Conservation (phyloP, 2,113 vertebrate genomes). For the Brevimyrus niger region DNA sequence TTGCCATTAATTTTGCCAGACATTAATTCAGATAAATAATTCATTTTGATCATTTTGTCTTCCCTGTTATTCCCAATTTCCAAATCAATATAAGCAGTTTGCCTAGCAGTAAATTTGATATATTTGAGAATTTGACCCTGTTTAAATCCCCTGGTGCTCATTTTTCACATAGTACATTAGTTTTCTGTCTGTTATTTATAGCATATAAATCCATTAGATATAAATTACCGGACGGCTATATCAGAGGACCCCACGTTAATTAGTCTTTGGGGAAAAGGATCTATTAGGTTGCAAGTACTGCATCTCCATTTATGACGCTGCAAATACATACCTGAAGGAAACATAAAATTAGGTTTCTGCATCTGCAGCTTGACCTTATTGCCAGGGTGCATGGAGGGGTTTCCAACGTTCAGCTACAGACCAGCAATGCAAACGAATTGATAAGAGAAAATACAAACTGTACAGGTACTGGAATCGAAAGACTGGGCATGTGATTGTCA, state of each 20-base stretch:
- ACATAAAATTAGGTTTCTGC: not conserved
- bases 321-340: not conserved
- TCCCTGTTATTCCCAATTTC: not conserved
- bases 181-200: not conserved
- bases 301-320: not conserved
- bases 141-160: not conserved
- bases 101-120: not conserved
- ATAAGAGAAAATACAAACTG: not conserved
- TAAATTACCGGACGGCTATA: not conserved
- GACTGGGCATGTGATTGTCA: not conserved
- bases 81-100: not conserved
- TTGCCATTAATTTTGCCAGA: not conserved
- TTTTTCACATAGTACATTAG: not conserved
- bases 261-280: not conserved
- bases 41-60: conserved; percentile 3
- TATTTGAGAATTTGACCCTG: not conserved
- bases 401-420: not conserved
- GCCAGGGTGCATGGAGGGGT: not conserved
- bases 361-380: not conserved
- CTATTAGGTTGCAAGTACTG: not conserved
- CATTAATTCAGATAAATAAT: not conserved
- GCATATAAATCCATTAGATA: not conserved
- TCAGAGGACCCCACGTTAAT: not conserved
- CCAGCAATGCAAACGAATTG: not conserved
- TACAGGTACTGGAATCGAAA: not conserved